Percentiles rank a stretch among this genome's conserved stretches.
Evolutionary conservation across 2,888 invertebrate species (phyloP).

Genomic region (Erpobdella octoculata): DNA sequence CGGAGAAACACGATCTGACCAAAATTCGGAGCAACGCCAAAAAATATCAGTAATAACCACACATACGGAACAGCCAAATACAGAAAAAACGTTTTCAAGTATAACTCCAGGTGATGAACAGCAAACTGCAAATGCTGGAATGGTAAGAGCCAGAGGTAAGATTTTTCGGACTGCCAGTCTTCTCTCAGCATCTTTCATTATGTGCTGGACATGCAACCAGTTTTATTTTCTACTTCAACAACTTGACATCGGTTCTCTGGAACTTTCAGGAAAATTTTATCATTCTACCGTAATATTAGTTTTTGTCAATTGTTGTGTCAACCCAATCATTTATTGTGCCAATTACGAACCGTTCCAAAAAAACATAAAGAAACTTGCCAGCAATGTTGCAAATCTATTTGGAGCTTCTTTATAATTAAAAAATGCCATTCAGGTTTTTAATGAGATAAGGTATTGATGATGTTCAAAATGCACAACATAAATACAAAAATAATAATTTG

Average conservation of each 20-base stretch:
- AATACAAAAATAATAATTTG: too few relatives aligned
- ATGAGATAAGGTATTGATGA: too few relatives aligned
- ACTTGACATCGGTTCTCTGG: constrained; percentile 24
- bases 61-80: too few relatives aligned
- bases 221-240: constrained; percentile 34
- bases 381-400: too few relatives aligned
- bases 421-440: too few relatives aligned
- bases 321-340: constrained; percentile 35
- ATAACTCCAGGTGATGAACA: background rate
- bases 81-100: background rate
- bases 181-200: constrained; percentile 32
- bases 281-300: constrained; percentile 35
- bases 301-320: constrained; percentile 35
- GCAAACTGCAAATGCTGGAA: constrained; percentile 7
- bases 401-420: too few relatives aligned
- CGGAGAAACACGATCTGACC: too few relatives aligned
- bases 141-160: constrained; percentile 30
- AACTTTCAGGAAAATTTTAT: constrained; percentile 31
- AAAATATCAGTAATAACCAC: too few relatives aligned
- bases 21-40: too few relatives aligned
- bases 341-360: constrained; percentile 34
- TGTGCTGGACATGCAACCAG: constrained; percentile 35
- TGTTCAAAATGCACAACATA: too few relatives aligned
- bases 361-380: constrained; percentile 12
- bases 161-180: constrained; percentile 34